These are phyloP conservation scores for Mus minutoides DNA, from an alignment of 2,797 vertebrate species.

Conservation along the genomic window DNA sequence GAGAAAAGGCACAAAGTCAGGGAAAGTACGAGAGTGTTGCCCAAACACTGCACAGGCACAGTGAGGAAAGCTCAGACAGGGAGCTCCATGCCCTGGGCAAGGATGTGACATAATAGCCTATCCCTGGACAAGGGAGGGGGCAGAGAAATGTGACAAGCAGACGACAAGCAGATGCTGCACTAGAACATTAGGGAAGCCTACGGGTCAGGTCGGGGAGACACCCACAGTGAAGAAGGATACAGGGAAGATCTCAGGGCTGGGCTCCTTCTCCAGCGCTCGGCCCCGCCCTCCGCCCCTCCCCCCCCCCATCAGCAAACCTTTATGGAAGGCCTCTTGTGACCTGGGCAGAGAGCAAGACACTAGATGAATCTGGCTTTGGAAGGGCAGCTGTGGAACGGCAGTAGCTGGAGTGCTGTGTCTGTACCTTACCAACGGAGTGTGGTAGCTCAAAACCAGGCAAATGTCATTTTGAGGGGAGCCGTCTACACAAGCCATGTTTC, in stretches of 20 bases:
- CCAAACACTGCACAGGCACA: background rate
- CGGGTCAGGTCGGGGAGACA: background rate
- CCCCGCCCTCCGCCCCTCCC: too few species aligned
- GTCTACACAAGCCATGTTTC: background rate
- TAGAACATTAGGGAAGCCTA: background rate
- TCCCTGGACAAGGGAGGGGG: background rate
- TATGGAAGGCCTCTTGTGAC: background rate
- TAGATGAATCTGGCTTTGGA: background rate
- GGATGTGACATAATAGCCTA: background rate
- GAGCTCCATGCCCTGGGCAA: background rate
- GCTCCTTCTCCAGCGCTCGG: background rate
- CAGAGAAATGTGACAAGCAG: background rate
- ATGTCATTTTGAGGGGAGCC: background rate
- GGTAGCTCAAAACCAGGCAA: background rate
- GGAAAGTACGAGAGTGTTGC: constrained; percentile 29
- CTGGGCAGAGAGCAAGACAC: background rate
- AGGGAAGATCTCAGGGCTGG: background rate
- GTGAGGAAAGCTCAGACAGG: background rate
- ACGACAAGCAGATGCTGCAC: background rate
- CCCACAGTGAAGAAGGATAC: background rate
- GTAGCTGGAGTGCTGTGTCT: background rate
- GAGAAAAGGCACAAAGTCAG: background rate
- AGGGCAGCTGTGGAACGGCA: background rate
- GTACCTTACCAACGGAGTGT: background rate
- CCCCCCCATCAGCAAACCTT: background rate